These are phyloP conservation scores for Sanderia malayensis DNA, from an alignment of 30 jellyfish, hydroid and myxozoan species.

Conservation along the genomic window DNA sequence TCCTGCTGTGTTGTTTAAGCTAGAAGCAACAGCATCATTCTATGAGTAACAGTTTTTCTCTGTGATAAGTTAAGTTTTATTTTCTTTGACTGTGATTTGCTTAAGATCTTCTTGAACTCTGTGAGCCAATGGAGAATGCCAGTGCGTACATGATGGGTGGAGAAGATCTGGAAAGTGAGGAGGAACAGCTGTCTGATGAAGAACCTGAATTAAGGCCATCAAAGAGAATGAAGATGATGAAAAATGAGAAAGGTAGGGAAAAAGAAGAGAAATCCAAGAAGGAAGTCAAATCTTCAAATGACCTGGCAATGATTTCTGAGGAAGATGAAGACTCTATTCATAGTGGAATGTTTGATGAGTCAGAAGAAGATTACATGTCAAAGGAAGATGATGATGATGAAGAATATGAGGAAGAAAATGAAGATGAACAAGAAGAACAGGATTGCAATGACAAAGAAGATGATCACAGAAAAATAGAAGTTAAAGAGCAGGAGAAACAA, in stretches of 20 bases:
- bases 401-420: not conserved
- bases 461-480: not conserved
- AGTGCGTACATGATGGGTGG: slow-evolving; percentile 25
- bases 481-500: slow-evolving; percentile 3
- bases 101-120: slow-evolving; percentile 70
- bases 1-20: too few relatives aligned
- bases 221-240: slow-evolving; percentile 6
- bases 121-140: slow-evolving; percentile 71
- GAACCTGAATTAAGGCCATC: slow-evolving; percentile 25
- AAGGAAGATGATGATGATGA: slow-evolving; percentile 25
- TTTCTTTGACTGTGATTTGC: too few relatives aligned
- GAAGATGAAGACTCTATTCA: not conserved
- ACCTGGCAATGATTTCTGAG: slow-evolving; percentile 1
- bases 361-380: not conserved
- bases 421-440: not conserved
- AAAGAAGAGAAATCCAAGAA: not conserved
- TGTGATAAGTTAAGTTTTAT: too few relatives aligned
- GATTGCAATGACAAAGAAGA: not conserved
- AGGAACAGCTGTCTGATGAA: slow-evolving; percentile 26
- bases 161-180: slow-evolving; percentile 23
- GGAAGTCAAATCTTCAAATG: slow-evolving; percentile 1
- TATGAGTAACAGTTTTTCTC: too few relatives aligned
- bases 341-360: not conserved
- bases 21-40: too few relatives aligned
- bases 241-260: not conserved